Evolutionary conservation across 1,140 invertebrate genomes (phyloP).

Genomic region (Trichonephila clavipes): DNA sequence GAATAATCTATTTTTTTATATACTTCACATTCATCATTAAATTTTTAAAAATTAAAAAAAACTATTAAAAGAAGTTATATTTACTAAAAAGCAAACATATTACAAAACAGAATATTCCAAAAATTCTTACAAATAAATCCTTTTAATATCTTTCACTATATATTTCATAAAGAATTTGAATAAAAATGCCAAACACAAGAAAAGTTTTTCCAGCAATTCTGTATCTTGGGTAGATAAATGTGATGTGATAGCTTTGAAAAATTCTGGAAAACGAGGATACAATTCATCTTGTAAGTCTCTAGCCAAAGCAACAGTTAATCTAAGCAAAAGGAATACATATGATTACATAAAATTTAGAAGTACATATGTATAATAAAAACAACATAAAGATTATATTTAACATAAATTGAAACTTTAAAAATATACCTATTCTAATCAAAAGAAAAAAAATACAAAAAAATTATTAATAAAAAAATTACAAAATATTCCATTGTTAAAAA

Average conservation of each 20-base stretch:
- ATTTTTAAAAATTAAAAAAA: too few relatives aligned
- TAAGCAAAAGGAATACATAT: constrained; percentile 5
- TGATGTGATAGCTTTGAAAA: constrained; percentile 83
- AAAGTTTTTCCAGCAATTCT: constrained; percentile 90
- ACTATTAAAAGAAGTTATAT: too few relatives aligned
- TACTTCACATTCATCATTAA: too few relatives aligned
- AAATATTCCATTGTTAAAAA: not conserved
- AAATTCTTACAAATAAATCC: constrained; percentile 84
- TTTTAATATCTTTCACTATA: constrained; percentile 89
- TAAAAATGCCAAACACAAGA: constrained; percentile 91
- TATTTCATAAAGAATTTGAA: constrained; percentile 91
- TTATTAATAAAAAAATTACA: too few relatives aligned
- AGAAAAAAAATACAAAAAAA: too few relatives aligned
- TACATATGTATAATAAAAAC: not conserved
- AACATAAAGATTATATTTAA: too few relatives aligned
- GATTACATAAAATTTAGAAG: not conserved
- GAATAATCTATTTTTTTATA: too few relatives aligned
- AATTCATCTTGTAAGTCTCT: constrained; percentile 93
- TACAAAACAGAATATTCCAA: not conserved
- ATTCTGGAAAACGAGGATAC: constrained; percentile 88
- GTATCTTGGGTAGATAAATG: constrained; percentile 89
- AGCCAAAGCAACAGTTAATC: constrained; percentile 89
- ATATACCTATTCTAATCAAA: too few relatives aligned
- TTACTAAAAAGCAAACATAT: not conserved
- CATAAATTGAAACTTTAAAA: not conserved